phyloP scores from a whole-genome alignment of 1,140 invertebrate species.

The Drosophila lacteicornis region DNA sequence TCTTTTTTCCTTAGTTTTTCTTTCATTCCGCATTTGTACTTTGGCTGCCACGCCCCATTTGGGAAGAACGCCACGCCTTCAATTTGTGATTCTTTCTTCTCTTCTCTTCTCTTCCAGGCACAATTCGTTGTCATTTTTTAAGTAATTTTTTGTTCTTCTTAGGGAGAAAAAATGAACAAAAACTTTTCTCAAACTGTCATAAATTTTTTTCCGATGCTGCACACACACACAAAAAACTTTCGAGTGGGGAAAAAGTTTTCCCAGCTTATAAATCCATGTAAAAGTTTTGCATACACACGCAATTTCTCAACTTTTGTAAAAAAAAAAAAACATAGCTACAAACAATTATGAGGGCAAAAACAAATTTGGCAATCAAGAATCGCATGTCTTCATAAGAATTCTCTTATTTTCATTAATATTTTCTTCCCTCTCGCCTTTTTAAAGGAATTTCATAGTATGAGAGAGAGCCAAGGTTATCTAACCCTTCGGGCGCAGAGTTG shows the following conservation, averaged over 20 bases:
- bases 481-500: constrained; percentile 23
- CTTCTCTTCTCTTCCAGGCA: constrained; percentile 1
- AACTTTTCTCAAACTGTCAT: constrained; percentile 82
- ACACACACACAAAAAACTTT: constrained; percentile 51
- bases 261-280: constrained; percentile 78
- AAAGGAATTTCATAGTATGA: constrained; percentile 3
- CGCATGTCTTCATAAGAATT: constrained; percentile 43
- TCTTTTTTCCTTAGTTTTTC: constrained; percentile 34
- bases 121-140: constrained; percentile 37
- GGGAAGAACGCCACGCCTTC: constrained; percentile 27
- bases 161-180: constrained; percentile 30
- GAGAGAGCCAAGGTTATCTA: constrained; percentile 30
- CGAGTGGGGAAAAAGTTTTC: constrained; percentile 57
- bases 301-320: constrained; percentile 61
- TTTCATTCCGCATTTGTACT: constrained; percentile 42
- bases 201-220: constrained; percentile 74
- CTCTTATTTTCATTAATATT: constrained; percentile 11
- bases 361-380: constrained; percentile 65
- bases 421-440: background rate
- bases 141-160: constrained; percentile 44
- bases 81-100: constrained; percentile 49
- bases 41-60: constrained; percentile 24
- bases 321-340: constrained; percentile 14
- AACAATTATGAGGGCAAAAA: constrained; percentile 64
- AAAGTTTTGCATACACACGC: constrained; percentile 74